phyloP scores from a whole-genome alignment of 2,113 vertebrate genomes.

The Platysteira castanea region DNA sequence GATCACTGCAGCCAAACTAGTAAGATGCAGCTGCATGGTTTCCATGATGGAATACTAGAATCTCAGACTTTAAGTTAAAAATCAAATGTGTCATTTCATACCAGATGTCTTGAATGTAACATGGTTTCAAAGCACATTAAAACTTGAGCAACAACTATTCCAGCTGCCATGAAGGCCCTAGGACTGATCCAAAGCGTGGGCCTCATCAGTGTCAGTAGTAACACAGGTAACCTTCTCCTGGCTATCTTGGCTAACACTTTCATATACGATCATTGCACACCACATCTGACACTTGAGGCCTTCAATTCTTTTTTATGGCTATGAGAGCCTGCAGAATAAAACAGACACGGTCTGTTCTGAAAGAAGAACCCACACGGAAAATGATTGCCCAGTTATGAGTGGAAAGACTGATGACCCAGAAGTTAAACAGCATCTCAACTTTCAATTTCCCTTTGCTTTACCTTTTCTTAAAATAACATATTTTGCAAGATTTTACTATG shows the following conservation, averaged over 20 bases:
- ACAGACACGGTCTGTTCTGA: not conserved
- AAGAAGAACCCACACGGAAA: not conserved
- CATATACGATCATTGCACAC: not conserved
- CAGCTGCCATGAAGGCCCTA: not conserved
- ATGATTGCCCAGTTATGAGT: not conserved
- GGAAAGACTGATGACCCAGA: not conserved
- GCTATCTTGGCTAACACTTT: not conserved
- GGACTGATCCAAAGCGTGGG: not conserved
- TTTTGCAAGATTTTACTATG: not conserved
- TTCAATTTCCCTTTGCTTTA: not conserved
- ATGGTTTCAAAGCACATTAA: not conserved
- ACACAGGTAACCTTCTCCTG: not conserved
- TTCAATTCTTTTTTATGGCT: not conserved
- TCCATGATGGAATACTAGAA: not conserved
- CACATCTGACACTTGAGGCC: not conserved
- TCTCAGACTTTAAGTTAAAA: not conserved
- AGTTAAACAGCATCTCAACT: not conserved
- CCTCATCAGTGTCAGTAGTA: not conserved
- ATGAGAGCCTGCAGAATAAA: not conserved
- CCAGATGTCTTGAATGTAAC: not conserved
- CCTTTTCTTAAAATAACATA: not conserved
- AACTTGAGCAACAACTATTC: not conserved
- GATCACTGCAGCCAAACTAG: not conserved
- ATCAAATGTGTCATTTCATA: not conserved
- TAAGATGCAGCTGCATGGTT: not conserved